Evolutionary conservation across 2,113 vertebrate genomes (phyloP).

Genomic region (Talpa occidentalis): DNA sequence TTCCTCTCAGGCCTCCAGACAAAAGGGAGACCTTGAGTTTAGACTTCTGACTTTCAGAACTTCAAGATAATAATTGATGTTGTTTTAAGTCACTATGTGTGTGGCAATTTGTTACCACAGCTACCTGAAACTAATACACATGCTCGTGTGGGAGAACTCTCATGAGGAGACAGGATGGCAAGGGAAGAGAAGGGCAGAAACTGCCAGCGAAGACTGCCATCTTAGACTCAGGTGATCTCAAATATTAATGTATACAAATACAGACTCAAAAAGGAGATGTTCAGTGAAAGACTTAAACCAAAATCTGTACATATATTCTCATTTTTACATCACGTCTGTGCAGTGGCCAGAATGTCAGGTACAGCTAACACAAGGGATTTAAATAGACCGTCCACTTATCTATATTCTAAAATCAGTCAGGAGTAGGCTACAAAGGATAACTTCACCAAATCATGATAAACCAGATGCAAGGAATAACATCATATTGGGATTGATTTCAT

Average conservation of each 20-base stretch:
- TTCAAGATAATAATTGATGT: not conserved
- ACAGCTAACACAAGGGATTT: not conserved
- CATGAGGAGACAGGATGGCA: not conserved
- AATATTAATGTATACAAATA: not conserved
- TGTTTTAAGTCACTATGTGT: not conserved
- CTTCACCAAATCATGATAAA: not conserved
- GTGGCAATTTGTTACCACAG: not conserved
- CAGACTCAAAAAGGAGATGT: not conserved
- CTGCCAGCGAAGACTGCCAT: not conserved
- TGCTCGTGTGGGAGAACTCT: not conserved
- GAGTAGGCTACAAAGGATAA: not conserved
- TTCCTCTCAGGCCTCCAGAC: not conserved
- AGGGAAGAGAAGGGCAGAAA: not conserved
- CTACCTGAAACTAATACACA: not conserved
- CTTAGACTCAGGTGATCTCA: not conserved
- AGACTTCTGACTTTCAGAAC: not conserved
- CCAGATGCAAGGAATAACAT: slow-evolving; percentile 16
- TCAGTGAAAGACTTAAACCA: not conserved
- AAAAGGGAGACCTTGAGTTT: not conserved
- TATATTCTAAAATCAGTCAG: not conserved
- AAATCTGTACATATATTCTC: not conserved
- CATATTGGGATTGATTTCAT: slow-evolving; percentile 33
- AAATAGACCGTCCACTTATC: not conserved
- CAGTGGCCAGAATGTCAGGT: not conserved
- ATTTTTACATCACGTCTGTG: not conserved